These are phyloP conservation scores for Gallinago media DNA, from an alignment of 2,113 vertebrate species.

Conservation along the genomic window DNA sequence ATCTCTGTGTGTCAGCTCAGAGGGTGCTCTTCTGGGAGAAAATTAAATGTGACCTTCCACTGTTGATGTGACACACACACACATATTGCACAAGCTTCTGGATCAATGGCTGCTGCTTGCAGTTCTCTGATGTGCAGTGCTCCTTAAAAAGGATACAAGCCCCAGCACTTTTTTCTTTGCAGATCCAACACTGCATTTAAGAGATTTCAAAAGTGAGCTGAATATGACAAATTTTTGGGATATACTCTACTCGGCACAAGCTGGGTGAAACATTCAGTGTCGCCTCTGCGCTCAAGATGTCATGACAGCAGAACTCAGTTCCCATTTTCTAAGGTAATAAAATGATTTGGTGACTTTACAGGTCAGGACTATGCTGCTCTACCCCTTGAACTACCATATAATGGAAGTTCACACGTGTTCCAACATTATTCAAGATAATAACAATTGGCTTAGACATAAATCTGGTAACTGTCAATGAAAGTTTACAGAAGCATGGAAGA, in stretches of 20 bases:
- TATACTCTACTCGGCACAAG: neutral
- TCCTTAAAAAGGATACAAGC: neutral
- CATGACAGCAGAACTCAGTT: neutral
- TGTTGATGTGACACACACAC: slow-evolving; percentile 12
- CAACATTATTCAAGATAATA: neutral
- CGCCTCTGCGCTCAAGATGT: neutral
- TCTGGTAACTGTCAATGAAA: neutral
- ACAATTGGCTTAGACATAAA: neutral
- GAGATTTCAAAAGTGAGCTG: neutral
- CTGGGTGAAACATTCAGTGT: neutral
- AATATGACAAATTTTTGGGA: neutral
- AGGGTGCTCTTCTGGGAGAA: slow-evolving; percentile 26
- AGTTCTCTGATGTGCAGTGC: neutral
- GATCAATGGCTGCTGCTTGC: neutral
- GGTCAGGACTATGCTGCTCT: neutral
- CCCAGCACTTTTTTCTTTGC: neutral
- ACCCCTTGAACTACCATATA: neutral
- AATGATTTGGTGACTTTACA: neutral
- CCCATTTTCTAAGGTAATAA: neutral
- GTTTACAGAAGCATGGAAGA: neutral
- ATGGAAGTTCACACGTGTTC: neutral
- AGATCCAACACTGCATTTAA: neutral
- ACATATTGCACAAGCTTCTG: neutral
- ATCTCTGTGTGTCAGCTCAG: slow-evolving; percentile 31
- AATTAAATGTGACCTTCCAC: slow-evolving; percentile 45